A percentile compares a stretch with the other conserved stretches of the same genome.
Conservation (phyloP, 1,140 invertebrate species). For the Lethrus apterus region DNA sequence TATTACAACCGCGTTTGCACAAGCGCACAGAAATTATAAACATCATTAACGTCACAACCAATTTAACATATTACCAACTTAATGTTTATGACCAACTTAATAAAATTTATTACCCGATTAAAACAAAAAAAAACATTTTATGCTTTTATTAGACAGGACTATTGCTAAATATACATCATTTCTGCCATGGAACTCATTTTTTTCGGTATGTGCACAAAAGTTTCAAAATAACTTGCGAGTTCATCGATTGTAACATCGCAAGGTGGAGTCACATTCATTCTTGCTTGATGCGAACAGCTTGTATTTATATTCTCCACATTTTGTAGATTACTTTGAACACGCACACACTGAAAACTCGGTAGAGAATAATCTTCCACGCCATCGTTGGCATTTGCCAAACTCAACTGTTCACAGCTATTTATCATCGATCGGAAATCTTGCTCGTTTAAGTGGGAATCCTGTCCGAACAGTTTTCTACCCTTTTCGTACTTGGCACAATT, state of each 20-base stretch:
- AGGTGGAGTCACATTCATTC: constrained; percentile 48
- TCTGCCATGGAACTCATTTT: constrained; percentile 95
- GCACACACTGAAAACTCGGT: constrained; percentile 27
- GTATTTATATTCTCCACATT: constrained; percentile 20
- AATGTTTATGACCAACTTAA: background rate
- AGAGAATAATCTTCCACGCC: constrained; percentile 27
- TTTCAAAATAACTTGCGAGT: constrained; percentile 87
- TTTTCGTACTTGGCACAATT: constrained; percentile 4
- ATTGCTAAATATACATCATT: constrained; percentile 85
- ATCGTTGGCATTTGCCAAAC: constrained; percentile 28
- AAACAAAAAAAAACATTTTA: background rate
- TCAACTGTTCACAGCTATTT: constrained; percentile 36
- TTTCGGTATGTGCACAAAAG: constrained; percentile 87
- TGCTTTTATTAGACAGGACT: constrained; percentile 14
- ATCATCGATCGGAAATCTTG: constrained; percentile 37
- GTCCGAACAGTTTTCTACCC: constrained; percentile 28
- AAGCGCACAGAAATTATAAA: constrained; percentile 2
- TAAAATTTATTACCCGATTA: background rate
- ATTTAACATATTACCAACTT: background rate
- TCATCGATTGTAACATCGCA: constrained; percentile 83
- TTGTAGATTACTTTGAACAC: constrained; percentile 1
- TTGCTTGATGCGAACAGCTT: constrained; percentile 56
- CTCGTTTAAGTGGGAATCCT: constrained; percentile 23
- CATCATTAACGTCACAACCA: constrained; percentile 4
- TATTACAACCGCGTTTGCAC: constrained; percentile 10